These are phyloP conservation scores for Eubasilissa regina DNA, from an alignment of 1,140 invertebrate genomes.

Conservation along the genomic window DNA sequence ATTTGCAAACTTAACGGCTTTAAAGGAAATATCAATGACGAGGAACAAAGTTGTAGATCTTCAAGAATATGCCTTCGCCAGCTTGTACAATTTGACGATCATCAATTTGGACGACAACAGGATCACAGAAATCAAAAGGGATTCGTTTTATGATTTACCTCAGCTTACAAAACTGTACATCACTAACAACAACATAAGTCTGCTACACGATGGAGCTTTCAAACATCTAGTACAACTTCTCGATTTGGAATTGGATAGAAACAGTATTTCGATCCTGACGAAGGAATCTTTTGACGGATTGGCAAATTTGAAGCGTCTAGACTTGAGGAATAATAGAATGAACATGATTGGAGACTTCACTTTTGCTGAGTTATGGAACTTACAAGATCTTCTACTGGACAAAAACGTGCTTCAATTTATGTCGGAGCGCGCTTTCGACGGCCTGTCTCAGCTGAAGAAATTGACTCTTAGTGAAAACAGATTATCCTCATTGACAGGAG, in stretches of 20 bases:
- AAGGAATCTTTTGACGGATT: constrained; percentile 81
- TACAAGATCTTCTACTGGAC: constrained; percentile 81
- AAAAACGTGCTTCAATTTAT: constrained; percentile 79
- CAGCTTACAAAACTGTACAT: constrained; percentile 78
- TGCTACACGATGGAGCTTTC: constrained; percentile 81
- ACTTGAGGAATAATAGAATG: constrained; percentile 80
- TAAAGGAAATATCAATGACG: constrained; percentile 78
- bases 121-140: constrained; percentile 79
- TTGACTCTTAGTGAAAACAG: constrained; percentile 83
- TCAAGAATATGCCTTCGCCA: constrained; percentile 78
- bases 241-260: constrained; percentile 80
- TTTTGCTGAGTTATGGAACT: constrained; percentile 81
- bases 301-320: constrained; percentile 76
- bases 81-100: constrained; percentile 76
- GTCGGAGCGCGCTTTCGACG: constrained; percentile 80
- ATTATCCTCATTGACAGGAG: constrained; percentile 76
- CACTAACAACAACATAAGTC: constrained; percentile 81
- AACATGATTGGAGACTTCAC: constrained; percentile 81
- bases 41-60: constrained; percentile 79
- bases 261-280: constrained; percentile 79
- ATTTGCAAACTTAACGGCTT: constrained; percentile 79
- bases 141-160: constrained; percentile 80
- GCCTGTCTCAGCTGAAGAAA: constrained; percentile 77
- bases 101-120: constrained; percentile 82
- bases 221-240: constrained; percentile 76